Evolutionary conservation across 2,797 vertebrate genomes (phyloP), one percentile per base, ranked within the genome.

Genomic region (Cetoscarus ocellatus): DNA sequence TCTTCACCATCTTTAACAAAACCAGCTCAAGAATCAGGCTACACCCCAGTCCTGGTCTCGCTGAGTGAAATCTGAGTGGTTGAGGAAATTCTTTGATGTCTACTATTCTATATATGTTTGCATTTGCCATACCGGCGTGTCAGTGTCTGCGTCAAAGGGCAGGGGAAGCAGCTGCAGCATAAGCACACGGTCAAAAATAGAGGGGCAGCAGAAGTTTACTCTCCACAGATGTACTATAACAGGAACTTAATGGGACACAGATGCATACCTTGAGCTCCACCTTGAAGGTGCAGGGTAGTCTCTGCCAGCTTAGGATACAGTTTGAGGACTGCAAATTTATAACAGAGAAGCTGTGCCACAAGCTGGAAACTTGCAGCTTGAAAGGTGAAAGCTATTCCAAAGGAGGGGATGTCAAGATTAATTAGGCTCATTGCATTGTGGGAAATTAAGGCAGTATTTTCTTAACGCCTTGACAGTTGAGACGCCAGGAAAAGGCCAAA

Each of bases 151-250:
- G 71, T 65, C 61, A 61, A 80, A 64, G 34, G 55, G 17, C 44
- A 61, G 18, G n/a, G 10, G 61, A 69, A 80, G 73, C 78, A 84
- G 84, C 82, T 86, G 78, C 77, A 39, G 45, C 49, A 14, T 65
- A 61, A 70, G 59, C 38, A 54, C 59, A 59, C 27, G 39, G 70
- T 65, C 73, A 62, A 69, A 84, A 84, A 86, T 80, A 86, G 81
- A 73, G 39, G 19, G 3, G 43, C 36, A 54, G 45, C 18, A 36
- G 34, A 45, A 60, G 55, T 36, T 15, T 3, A 17, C 47, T 49
- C 60, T 49, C 36, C 39, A 45, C 38, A 44, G 45, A 56, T 58
- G 75, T 11, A 56, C 49, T 14, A 39, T 19, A 55, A 27, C 7
- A 39, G 47, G 35, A 7, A 49, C 43, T 53, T 68, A 64, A 72